Evolutionary conservation across 92 coral and sea anemone species (phyloP), one percentile per base, ranked within the genome.

Genomic region (Epizoanthus fatuus): DNA sequence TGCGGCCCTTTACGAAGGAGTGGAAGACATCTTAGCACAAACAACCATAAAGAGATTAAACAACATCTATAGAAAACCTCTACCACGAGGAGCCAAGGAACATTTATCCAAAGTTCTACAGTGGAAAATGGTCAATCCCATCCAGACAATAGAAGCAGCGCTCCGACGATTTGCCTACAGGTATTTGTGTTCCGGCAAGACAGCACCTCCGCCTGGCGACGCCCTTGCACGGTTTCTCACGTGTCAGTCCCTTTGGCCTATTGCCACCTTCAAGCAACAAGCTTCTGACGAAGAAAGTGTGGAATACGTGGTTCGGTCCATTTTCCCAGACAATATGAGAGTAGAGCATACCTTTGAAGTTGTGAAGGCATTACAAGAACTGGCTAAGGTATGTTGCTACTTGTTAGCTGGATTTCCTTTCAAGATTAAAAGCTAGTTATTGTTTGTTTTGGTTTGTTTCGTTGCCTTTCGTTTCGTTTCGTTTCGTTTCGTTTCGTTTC

Each of bases 91-190:
- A n/a, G 39, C 70, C 25, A 84, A 72, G 42, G 69, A 44, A 39
- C 29, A 14, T 49, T 64, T 81, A 3, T 39, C 35, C 53, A 35
- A 44, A 68, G 60, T 69, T 22, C 77, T 39, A 64, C 54, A 69
- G 29, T 17, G 58, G 67, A 73, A 75, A 39, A 59, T 52, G 65
- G 38, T 29, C 13, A 37, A 68, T 16, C 42, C 77, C 60, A 51
- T 62, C 32, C 65, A 84, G 60, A 56, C 66, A 45, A 63, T 73
- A 51, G 62, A 55, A 9, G 69, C 83, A 63, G 77, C 76, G 5
- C 81, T 85, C 25, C 75, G 84, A 45, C 84, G 89, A 38, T 84
- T 84, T 54, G 62, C 75, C 5, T 72, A 13, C 88, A 74, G 88
- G 68, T 84, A 72, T 32, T 67, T 84, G 32, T 72, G 79, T 9